These are phyloP conservation scores for Desoria tigrina DNA, from an alignment of 2,888 invertebrate genomes.

Conservation along the genomic window DNA sequence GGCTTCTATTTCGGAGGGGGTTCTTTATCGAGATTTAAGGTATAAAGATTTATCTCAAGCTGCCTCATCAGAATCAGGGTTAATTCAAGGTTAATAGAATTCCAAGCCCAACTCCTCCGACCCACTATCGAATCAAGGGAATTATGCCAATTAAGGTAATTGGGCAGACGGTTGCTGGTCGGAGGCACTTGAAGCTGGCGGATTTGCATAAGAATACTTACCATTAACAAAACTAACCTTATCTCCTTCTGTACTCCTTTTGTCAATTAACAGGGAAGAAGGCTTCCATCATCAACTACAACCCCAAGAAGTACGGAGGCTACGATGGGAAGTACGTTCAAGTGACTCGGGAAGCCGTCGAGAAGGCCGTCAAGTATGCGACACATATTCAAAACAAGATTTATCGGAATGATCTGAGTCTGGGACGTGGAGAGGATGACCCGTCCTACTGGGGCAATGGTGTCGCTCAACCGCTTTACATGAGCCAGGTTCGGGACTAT, in stretches of 20 bases:
- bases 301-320: slow-evolving; percentile 38
- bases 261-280: slow-evolving; percentile 2
- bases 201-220: too few relatives aligned
- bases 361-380: slow-evolving; percentile 43
- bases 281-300: slow-evolving; percentile 40
- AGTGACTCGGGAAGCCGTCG: slow-evolving; percentile 37
- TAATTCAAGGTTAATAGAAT: too few relatives aligned
- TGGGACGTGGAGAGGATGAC: slow-evolving; percentile 49
- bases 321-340: slow-evolving; percentile 38
- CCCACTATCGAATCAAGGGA: too few relatives aligned
- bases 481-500: slow-evolving; percentile 28
- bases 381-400: slow-evolving; percentile 32
- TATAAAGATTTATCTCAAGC: too few relatives aligned
- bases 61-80: too few relatives aligned
- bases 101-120: too few relatives aligned
- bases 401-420: slow-evolving; percentile 38
- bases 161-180: too few relatives aligned
- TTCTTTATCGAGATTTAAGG: too few relatives aligned
- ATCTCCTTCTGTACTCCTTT: neutral
- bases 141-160: too few relatives aligned
- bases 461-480: slow-evolving; percentile 36
- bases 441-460: slow-evolving; percentile 53
- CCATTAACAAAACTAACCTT: neutral
- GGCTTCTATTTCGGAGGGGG: too few relatives aligned
- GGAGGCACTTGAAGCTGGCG: too few relatives aligned